Percentiles rank a stretch among this genome's conserved stretches.
phyloP scores from a whole-genome alignment of 2,888 invertebrate species.

The Acrobasis consociella region DNA sequence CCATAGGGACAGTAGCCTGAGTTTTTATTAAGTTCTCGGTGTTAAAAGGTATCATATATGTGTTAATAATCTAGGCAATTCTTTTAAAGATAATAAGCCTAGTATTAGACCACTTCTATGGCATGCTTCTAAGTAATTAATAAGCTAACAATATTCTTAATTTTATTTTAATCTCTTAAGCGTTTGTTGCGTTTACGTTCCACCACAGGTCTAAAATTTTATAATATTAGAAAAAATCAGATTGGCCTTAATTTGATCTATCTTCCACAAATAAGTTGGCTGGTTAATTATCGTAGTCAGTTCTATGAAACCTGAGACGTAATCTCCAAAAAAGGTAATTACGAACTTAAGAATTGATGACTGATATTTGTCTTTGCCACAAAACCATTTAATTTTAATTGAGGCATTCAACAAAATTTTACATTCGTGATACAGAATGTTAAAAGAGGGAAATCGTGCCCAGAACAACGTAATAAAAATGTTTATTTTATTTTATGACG shows the following conservation, averaged over 20 bases:
- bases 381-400: conserved; percentile 7
- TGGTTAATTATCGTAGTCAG: background rate
- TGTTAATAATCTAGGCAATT: too few relatives aligned
- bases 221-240: too few relatives aligned
- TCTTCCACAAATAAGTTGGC: background rate
- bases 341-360: background rate
- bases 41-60: too few relatives aligned
- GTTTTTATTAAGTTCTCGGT: too few relatives aligned
- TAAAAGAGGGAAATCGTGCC: background rate
- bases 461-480: background rate
- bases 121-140: too few relatives aligned
- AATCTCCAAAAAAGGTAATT: background rate
- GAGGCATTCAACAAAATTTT: background rate
- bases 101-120: too few relatives aligned
- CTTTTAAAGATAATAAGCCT: too few relatives aligned
- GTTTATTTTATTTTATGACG: conserved; percentile 11
- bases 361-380: background rate
- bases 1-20: too few relatives aligned
- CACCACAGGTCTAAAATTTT: too few relatives aligned
- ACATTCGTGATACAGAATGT: background rate
- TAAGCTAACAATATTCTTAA: too few relatives aligned
- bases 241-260: background rate
- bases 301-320: background rate
- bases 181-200: too few relatives aligned
- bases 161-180: too few relatives aligned